Evolutionary conservation across 2,113 vertebrate species (phyloP).

Genomic region (Phoxinus phoxinus): DNA sequence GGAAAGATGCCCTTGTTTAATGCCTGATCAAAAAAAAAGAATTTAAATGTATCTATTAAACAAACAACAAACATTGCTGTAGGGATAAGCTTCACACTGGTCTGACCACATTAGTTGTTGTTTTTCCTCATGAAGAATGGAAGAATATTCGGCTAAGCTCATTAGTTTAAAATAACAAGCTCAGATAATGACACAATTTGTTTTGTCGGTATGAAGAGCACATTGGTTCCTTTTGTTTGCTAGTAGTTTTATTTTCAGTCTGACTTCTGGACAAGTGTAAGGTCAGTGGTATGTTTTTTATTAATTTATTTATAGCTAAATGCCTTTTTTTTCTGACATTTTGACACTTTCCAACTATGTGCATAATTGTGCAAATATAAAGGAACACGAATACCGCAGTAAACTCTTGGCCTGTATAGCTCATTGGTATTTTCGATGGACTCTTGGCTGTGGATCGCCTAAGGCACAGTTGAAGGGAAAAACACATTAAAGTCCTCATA

Average conservation of each 20-base stretch:
- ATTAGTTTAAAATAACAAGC: conserved; percentile 36
- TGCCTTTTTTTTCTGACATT: conserved; percentile 16
- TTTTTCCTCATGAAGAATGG: not conserved
- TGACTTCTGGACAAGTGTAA: not conserved
- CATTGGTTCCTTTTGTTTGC: not conserved
- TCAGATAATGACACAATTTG: not conserved
- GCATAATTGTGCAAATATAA: not conserved
- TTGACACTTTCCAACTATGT: conserved; percentile 12
- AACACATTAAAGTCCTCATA: conserved; percentile 29
- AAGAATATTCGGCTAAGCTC: not conserved
- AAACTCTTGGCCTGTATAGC: conserved; percentile 20
- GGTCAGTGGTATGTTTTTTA: not conserved
- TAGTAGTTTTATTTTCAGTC: not conserved
- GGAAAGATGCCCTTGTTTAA: conserved; percentile 18
- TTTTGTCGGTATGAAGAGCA: not conserved
- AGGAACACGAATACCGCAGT: not conserved
- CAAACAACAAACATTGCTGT: conserved; percentile 5
- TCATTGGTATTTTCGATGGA: conserved; percentile 49
- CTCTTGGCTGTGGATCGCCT: conserved; percentile 37
- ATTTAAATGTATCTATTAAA: conserved; percentile 16
- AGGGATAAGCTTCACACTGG: conserved; percentile 5
- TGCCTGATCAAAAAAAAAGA: not conserved
- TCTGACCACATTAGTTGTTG: not conserved
- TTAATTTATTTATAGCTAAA: no score
- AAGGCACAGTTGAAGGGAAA: conserved; percentile 34